A percentile compares a stretch with the other conserved stretches of the same genome.
Conservation (phyloP, 2,797 vertebrate genomes). For the Neosilurus mollespiculum region DNA sequence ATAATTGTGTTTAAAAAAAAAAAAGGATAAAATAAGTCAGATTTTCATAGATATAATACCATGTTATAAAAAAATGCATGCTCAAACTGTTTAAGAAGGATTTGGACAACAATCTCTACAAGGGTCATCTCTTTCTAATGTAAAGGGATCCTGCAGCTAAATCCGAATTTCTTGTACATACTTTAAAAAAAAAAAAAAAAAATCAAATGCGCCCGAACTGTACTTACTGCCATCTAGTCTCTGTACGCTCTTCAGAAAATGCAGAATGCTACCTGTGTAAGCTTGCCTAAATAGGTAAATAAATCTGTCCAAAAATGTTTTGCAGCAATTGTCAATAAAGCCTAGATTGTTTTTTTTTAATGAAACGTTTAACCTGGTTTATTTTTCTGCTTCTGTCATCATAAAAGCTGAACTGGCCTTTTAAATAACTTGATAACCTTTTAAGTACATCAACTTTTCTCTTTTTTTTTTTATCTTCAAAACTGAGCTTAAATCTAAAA, state of each 20-base stretch:
- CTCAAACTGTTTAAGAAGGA: constrained; percentile 75
- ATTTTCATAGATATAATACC: constrained; percentile 69
- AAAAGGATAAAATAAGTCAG: constrained; percentile 39
- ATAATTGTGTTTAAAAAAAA: constrained; percentile 62
- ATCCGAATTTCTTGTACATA: constrained; percentile 89
- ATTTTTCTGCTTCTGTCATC: constrained; percentile 89
- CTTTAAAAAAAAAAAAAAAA: constrained; percentile 72
- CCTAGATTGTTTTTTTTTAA: constrained; percentile 98
- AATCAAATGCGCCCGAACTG: constrained; percentile 71
- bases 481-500: constrained; percentile 81
- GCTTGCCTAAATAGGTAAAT: constrained; percentile 99
- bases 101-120: constrained; percentile 85
- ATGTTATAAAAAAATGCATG: constrained; percentile 79
- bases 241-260: constrained; percentile 95
- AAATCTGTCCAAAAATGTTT: constrained; percentile 97
- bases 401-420: constrained; percentile 85
- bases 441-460: constrained; percentile 79
- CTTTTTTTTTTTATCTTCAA: constrained; percentile 72
- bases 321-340: constrained; percentile 99
- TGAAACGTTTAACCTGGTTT: constrained; percentile 92
- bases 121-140: constrained; percentile 81
- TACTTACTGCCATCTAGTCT: constrained; percentile 86
- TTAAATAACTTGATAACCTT: constrained; percentile 81
- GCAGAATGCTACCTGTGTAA: constrained; percentile 98
- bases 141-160: constrained; percentile 99